Percentiles rank a stretch among this genome's conserved stretches.
phyloP scores from a whole-genome alignment of 2,797 vertebrate species.

The Rhyacichthys aspro region DNA sequence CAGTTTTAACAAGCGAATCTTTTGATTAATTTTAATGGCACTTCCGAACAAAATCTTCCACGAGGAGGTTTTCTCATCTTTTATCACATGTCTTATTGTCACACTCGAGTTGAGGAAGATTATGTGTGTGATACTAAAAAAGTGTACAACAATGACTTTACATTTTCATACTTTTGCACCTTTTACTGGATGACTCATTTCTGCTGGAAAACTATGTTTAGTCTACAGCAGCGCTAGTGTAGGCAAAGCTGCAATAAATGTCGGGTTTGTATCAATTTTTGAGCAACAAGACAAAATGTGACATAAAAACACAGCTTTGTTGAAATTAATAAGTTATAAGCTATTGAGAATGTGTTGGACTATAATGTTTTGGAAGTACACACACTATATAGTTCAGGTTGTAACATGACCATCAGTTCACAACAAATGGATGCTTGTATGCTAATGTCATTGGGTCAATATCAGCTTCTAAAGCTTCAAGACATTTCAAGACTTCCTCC shows the following conservation, averaged over 20 bases:
- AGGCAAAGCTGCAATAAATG: constrained; percentile 28
- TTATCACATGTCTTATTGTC: constrained; percentile 31
- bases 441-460: no score
- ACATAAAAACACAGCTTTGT: neutral
- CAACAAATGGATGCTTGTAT: no score
- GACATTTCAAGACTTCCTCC: no score
- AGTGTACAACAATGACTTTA: constrained; percentile 11
- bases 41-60: constrained; percentile 50
- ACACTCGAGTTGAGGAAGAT: constrained; percentile 9
- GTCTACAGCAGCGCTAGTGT: constrained; percentile 22
- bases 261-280: constrained; percentile 4
- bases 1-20: constrained; percentile 61
- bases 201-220: constrained; percentile 26
- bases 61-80: constrained; percentile 23
- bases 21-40: constrained; percentile 77
- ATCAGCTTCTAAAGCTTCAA: no score
- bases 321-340: neutral
- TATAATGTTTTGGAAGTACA: neutral
- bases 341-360: neutral
- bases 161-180: constrained; percentile 19
- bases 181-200: constrained; percentile 23
- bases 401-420: no score
- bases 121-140: constrained; percentile 27
- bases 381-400: no score
- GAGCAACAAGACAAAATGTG: constrained; percentile 7